A percentile compares a stretch with the other conserved stretches of the same genome.
Conservation (phyloP, 92 coral and sea anemone genomes). For the Phenganax marumi region DNA sequence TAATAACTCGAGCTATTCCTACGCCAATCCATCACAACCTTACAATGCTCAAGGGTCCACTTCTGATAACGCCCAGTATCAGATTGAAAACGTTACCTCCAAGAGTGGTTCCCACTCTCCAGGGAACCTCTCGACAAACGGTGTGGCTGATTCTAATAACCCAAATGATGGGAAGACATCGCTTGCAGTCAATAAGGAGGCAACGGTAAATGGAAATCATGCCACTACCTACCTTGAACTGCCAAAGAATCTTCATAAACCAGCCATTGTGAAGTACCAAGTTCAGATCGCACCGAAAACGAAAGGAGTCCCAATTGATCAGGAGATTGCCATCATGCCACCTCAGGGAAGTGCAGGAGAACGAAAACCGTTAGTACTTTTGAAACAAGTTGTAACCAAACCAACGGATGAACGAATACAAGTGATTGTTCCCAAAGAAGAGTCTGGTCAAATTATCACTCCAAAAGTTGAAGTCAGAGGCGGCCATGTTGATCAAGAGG, state of each 20-base stretch:
- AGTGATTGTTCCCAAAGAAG: constrained; percentile 85
- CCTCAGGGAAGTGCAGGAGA: constrained; percentile 23
- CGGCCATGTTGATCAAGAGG: constrained; percentile 37
- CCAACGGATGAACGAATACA: constrained; percentile 89
- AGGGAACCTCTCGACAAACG: constrained; percentile 9
- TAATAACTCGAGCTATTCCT: constrained; percentile 22
- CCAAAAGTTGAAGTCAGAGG: constrained; percentile 70
- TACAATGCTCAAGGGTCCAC: constrained; percentile 19
- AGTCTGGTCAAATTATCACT: constrained; percentile 60
- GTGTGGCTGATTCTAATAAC: not conserved
- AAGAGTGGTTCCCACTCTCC: constrained; percentile 9
- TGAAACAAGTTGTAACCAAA: constrained; percentile 68
- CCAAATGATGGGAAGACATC: not conserved
- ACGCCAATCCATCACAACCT: constrained; percentile 27
- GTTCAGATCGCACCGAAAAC: constrained; percentile 36
- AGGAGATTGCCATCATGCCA: constrained; percentile 40
- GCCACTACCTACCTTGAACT: constrained; percentile 30
- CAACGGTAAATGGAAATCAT: constrained; percentile 33
- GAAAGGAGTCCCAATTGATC: constrained; percentile 28
- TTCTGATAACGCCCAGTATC: constrained; percentile 14
- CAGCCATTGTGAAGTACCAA: constrained; percentile 30
- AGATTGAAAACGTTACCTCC: constrained; percentile 15
- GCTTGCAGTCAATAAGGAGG: constrained; percentile 16
- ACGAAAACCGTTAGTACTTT: constrained; percentile 48
- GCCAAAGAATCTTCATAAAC: constrained; percentile 29